These are phyloP conservation scores for Scarus forsteni DNA, from an alignment of 2,797 vertebrate species.

Conservation along the genomic window DNA sequence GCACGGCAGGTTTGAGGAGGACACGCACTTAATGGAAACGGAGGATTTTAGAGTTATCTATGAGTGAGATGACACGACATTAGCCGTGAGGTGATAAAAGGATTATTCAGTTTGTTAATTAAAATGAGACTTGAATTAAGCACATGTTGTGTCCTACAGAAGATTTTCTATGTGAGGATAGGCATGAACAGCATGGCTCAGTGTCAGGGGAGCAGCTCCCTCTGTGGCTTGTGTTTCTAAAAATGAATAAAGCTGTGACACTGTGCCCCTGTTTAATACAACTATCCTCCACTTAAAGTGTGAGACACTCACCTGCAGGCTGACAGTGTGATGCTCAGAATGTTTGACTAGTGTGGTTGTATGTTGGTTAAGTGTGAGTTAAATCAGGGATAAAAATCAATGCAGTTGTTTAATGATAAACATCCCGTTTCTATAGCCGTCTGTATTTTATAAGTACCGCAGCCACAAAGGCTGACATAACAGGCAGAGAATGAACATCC, in stretches of 20 bases:
- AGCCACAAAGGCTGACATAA: slow-evolving; percentile 6
- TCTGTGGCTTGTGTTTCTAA: slow-evolving; percentile 44
- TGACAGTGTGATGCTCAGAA: slow-evolving; percentile 3
- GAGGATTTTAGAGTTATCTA: slow-evolving; percentile 20
- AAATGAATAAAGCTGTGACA: slow-evolving; percentile 46
- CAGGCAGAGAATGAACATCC: slow-evolving; percentile 43
- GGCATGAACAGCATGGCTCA: slow-evolving; percentile 30
- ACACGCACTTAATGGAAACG: slow-evolving; percentile 7
- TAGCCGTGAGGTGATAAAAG: slow-evolving; percentile 14
- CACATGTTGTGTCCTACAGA: slow-evolving; percentile 14
- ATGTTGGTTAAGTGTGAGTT: too few relatives aligned
- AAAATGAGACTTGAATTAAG: slow-evolving; percentile 9
- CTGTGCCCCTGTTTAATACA: slow-evolving; percentile 24
- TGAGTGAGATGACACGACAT: not conserved
- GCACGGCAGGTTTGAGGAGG: slow-evolving; percentile 13
- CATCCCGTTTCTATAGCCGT: not conserved
- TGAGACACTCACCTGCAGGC: slow-evolving; percentile 12
- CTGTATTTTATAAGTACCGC: slow-evolving; percentile 18
- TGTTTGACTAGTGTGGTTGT: not conserved
- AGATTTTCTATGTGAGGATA: slow-evolving; percentile 22
- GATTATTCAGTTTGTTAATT: slow-evolving; percentile 33
- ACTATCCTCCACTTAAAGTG: slow-evolving; percentile 9
- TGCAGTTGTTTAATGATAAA: not conserved
- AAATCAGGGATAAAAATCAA: not conserved
- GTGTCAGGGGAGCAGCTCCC: slow-evolving; percentile 56